These are phyloP conservation scores for Eilema griseolum DNA, from an alignment of 2,888 invertebrate species.

Conservation along the genomic window DNA sequence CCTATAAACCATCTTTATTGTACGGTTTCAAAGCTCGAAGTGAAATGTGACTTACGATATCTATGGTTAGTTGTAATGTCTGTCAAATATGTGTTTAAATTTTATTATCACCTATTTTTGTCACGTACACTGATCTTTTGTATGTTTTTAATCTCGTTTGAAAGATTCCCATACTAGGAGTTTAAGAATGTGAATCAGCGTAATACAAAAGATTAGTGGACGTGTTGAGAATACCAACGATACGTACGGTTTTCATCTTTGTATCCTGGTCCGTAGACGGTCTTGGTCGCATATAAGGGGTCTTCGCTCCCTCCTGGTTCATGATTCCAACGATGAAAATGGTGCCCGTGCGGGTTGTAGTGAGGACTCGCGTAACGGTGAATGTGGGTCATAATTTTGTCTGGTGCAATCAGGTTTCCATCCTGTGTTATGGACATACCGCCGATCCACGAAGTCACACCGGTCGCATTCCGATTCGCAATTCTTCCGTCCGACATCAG, in stretches of 20 bases:
- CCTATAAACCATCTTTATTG: slow-evolving; percentile 60
- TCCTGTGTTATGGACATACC: slow-evolving; percentile 86
- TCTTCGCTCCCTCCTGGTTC: slow-evolving; percentile 85
- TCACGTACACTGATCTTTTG: slow-evolving; percentile 71
- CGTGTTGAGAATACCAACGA: slow-evolving; percentile 58
- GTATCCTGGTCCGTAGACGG: slow-evolving; percentile 85
- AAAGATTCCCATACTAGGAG: background rate
- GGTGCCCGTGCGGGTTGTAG: slow-evolving; percentile 83
- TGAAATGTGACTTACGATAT: slow-evolving; percentile 82
- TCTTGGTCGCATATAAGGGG: slow-evolving; percentile 86
- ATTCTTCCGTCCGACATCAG: slow-evolving; percentile 84
- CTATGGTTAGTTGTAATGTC: slow-evolving; percentile 82
- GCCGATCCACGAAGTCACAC: slow-evolving; percentile 84
- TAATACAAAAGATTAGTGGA: slow-evolving; percentile 55
- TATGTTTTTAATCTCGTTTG: slow-evolving; percentile 5
- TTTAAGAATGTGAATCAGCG: slow-evolving; percentile 7
- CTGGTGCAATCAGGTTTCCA: slow-evolving; percentile 83
- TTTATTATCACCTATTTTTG: slow-evolving; percentile 52
- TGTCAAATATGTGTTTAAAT: slow-evolving; percentile 60
- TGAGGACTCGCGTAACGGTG: slow-evolving; percentile 84
- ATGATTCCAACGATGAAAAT: slow-evolving; percentile 84
- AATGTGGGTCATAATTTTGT: slow-evolving; percentile 84
- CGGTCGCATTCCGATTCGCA: slow-evolving; percentile 78
- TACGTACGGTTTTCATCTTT: slow-evolving; percentile 87
- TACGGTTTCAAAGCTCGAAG: slow-evolving; percentile 75